Evolutionary conservation across 2,797 vertebrate species (phyloP), one percentile per base, ranked within the genome.

Genomic region (Galaxias olidus): DNA sequence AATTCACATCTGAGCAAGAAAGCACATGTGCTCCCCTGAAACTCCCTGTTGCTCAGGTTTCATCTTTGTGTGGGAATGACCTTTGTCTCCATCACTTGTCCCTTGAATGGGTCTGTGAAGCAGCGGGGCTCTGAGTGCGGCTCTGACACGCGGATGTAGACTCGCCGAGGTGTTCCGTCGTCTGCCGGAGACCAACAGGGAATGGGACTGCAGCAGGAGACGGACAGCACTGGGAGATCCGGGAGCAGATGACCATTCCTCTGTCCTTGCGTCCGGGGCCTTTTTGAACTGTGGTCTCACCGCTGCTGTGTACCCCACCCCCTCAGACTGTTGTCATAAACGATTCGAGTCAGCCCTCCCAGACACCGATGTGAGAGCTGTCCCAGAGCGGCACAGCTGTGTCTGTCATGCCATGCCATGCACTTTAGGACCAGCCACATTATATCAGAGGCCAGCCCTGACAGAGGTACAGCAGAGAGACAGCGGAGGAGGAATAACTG

Each of bases 251-350:
- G 8, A 49, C 52, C 53, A 47, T 40, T 49, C 63, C 17, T 15
- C 43, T 59, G 12, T 14, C 55, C 40, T 46, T 73, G 43, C 42
- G 9, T 57, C 47, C 10, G 15, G 10, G 49, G 58, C 40, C 61
- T 13, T 64, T 19, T 59, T 52, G n/a, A 1, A 8, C 15, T 47
- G 18, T 30, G 15, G 15, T 13, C 17, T 42, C 48, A 15, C 14
- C 30, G 62, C 53, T 50, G n/a, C 47, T 58, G 19, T 55, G 12
- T 10, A 8, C 17, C 41, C 42, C 43, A 51, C 59, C 42, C 43
- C 59, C 66, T 19, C 43, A 43, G 47, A 17, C 4, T 44, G 43
- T 63, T 77, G 65, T 71, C 71, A 73, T 70, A 60, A 59, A 56
- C 41, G 55, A 64, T 70, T 70, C 60, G 14, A 63, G 63, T 66